A percentile compares a stretch with the other conserved stretches of the same genome.
Evolutionary conservation across 2,888 invertebrate species (phyloP).

Genomic region (Bugula neritina): DNA sequence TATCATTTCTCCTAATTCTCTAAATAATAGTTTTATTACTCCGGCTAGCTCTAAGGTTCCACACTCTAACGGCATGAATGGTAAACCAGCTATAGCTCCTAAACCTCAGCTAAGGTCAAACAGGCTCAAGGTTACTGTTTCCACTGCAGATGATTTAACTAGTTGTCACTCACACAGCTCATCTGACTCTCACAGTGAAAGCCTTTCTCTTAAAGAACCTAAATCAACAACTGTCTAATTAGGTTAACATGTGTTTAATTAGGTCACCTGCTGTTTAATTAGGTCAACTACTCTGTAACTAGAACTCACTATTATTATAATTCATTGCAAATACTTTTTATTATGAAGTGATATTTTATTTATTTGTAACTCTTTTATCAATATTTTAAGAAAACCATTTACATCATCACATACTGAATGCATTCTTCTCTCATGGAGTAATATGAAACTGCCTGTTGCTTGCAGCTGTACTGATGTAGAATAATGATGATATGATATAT

Average conservation of each 20-base stretch:
- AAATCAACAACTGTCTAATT: slow-evolving; percentile 21
- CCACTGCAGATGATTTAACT: background rate
- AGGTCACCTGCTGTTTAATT: no score
- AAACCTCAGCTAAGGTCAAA: background rate
- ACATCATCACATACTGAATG: no score
- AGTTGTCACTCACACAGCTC: background rate
- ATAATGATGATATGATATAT: no score
- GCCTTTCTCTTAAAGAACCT: background rate
- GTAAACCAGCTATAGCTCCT: slow-evolving; percentile 7
- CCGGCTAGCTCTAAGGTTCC: background rate
- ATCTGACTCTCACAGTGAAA: background rate
- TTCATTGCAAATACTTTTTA: background rate
- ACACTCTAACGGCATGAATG: background rate
- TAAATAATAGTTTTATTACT: background rate
- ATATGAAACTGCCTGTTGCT: no score
- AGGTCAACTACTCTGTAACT: no score
- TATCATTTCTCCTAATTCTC: background rate
- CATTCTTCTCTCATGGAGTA: no score
- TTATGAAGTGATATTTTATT: background rate
- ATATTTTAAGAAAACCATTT: no score
- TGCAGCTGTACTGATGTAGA: no score
- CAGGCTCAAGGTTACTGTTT: background rate
- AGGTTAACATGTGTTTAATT: no score
- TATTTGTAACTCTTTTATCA: background rate
- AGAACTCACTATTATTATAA: background rate